These are phyloP conservation scores for Lepus timidus DNA, from an alignment of 2,113 vertebrate genomes.

Conservation along the genomic window DNA sequence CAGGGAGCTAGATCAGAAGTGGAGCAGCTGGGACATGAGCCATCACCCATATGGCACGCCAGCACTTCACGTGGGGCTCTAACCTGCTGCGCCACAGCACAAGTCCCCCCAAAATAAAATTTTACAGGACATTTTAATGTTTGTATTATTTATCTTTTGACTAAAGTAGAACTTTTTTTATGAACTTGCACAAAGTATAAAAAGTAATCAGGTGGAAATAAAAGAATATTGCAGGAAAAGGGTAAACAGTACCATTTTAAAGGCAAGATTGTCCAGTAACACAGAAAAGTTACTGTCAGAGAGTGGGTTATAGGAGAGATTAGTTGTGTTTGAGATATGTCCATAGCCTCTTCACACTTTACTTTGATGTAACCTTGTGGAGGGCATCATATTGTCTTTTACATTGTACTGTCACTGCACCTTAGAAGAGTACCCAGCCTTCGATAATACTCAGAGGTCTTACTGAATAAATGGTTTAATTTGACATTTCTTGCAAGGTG, in stretches of 20 bases:
- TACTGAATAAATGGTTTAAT: neutral
- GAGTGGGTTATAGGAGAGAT: neutral
- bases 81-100: too few relatives aligned
- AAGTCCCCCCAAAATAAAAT: neutral
- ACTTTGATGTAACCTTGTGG: neutral
- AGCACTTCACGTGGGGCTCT: too few relatives aligned
- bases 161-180: neutral
- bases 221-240: neutral
- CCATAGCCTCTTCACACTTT: neutral
- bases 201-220: neutral
- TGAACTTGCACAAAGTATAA: neutral
- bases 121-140: constrained; percentile 37
- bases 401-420: neutral
- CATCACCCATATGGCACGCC: too few relatives aligned
- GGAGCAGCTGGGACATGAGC: too few relatives aligned
- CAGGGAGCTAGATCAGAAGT: too few relatives aligned
- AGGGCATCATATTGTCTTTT: neutral
- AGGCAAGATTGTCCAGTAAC: neutral
- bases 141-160: neutral
- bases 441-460: neutral
- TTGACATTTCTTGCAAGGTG: neutral
- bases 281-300: neutral
- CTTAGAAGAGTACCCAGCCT: neutral
- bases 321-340: neutral
- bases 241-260: neutral